phyloP scores from a whole-genome alignment of 2,888 invertebrate species.

The Nebria brevicollis region DNA sequence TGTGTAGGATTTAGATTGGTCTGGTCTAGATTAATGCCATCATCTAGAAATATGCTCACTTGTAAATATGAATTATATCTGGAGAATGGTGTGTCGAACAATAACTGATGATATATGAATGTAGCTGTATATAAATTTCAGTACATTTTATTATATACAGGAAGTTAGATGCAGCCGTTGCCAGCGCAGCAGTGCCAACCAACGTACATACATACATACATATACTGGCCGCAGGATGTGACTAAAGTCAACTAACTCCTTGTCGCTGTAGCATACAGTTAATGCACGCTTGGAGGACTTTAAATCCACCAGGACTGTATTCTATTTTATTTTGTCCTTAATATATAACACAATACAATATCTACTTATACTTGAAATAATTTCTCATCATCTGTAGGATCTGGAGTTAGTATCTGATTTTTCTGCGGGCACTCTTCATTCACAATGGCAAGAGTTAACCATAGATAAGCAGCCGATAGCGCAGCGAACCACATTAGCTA shows the following conservation, averaged over 20 bases:
- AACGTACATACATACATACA: background rate
- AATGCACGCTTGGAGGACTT: slow-evolving; percentile 27
- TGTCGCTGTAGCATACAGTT: slow-evolving; percentile 31
- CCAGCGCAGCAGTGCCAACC: slow-evolving; percentile 4
- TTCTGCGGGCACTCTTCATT: background rate
- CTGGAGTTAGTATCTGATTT: no score
- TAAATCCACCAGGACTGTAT: slow-evolving; percentile 23
- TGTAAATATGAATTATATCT: background rate
- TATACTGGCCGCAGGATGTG: slow-evolving; percentile 30
- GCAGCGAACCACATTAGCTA: background rate
- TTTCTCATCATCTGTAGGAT: no score
- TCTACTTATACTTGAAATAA: no score
- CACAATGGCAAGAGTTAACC: background rate
- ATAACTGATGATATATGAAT: background rate
- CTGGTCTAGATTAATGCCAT: no score
- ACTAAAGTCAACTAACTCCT: slow-evolving; percentile 21
- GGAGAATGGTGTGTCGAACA: background rate
- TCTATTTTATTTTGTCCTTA: background rate
- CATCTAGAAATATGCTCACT: no score
- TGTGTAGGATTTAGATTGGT: no score
- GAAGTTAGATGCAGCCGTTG: background rate
- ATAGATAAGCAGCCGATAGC: background rate
- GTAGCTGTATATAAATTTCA: background rate
- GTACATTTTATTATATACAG: background rate
- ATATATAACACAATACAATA: no score